Conservation (phyloP, 2,113 vertebrate species). For the Bubalus kerabau region DNA sequence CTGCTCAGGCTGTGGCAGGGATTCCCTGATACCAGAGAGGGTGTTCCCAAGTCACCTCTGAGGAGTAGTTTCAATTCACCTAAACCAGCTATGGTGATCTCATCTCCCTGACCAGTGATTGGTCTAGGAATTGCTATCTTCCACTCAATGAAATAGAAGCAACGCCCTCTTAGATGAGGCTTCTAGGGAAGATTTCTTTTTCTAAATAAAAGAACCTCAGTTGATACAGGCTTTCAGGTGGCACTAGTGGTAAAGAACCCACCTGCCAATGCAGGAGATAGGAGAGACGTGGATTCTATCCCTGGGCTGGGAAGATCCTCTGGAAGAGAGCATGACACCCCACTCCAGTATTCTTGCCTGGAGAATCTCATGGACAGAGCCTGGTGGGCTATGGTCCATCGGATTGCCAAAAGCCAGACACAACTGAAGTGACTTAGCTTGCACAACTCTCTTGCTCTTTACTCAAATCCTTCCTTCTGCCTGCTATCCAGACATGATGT, state of each 20-base stretch:
- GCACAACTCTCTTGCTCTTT: background rate
- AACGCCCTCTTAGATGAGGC: background rate
- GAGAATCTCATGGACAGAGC: background rate
- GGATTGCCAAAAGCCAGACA: background rate
- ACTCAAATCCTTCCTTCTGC: background rate
- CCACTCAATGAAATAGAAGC: background rate
- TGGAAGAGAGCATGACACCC: background rate
- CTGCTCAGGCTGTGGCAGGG: background rate
- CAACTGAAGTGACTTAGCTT: background rate
- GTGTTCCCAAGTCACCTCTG: accelerated
- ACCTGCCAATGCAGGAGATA: background rate
- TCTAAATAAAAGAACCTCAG: background rate
- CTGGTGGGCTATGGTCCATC: background rate
- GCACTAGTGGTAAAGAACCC: background rate
- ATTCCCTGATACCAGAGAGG: background rate
- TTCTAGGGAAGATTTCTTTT: background rate
- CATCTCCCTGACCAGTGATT: background rate
- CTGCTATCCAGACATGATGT: background rate
- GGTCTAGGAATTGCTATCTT: background rate
- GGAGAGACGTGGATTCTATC: background rate
- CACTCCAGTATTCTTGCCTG: background rate
- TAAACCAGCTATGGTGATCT: background rate
- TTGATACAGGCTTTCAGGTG: background rate
- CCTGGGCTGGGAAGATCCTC: background rate
- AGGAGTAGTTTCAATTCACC: background rate